These are phyloP conservation scores for Fissipunctia ypsillon DNA, from an alignment of 2,888 invertebrate species.

Conservation along the genomic window DNA sequence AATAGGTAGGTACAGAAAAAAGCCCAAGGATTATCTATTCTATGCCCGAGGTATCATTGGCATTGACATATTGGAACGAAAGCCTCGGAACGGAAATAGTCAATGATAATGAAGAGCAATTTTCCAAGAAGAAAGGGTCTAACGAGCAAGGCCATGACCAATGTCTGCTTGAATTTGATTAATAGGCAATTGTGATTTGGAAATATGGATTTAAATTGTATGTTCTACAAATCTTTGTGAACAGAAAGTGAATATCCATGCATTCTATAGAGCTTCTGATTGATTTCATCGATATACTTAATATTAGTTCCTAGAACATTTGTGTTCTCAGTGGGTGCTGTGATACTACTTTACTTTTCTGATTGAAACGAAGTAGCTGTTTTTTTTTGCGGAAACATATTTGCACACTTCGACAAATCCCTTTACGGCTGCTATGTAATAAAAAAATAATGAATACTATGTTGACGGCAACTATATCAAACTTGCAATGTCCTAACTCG, in stretches of 20 bases:
- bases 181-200: constrained; percentile 22
- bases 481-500: too few species aligned
- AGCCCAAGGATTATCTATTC: constrained; percentile 16
- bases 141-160: constrained; percentile 30
- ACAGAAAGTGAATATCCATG: constrained; percentile 6
- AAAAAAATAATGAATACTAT: too few species aligned
- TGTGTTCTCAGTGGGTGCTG: too few species aligned
- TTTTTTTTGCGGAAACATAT: too few species aligned
- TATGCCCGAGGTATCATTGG: neutral
- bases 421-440: too few species aligned
- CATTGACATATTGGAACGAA: constrained; percentile 36
- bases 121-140: constrained; percentile 7
- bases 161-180: constrained; percentile 32
- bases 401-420: too few species aligned
- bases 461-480: too few species aligned
- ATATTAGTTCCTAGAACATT: too few species aligned
- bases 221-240: neutral
- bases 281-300: too few species aligned
- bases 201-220: constrained; percentile 13
- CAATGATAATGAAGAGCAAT: constrained; percentile 29
- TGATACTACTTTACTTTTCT: too few species aligned
- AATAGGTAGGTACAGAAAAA: constrained; percentile 33
- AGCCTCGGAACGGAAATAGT: constrained; percentile 36
- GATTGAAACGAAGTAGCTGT: too few species aligned
- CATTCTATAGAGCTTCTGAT: neutral